A percentile compares a stretch with the other conserved stretches of the same genome.
These are phyloP conservation scores for Gallinago nigripennis DNA, from an alignment of 2,797 vertebrate species.

Conservation along the genomic window DNA sequence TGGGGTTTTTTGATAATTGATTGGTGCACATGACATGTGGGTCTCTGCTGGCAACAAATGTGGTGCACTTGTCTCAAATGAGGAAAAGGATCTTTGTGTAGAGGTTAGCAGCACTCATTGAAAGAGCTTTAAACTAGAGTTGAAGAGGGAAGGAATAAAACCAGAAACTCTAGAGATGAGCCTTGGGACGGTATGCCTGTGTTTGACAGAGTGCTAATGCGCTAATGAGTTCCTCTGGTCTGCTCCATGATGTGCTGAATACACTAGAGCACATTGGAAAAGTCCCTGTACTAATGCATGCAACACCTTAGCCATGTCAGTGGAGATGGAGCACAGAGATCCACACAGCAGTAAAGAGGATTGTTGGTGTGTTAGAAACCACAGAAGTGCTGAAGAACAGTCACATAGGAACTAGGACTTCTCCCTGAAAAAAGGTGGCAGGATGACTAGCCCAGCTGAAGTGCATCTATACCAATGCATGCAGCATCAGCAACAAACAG, in stretches of 20 bases:
- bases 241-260: neutral
- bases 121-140: neutral
- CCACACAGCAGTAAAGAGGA: neutral
- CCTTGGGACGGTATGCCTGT: fast-evolving
- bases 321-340: neutral
- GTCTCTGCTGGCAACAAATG: neutral
- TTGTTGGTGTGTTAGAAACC: neutral
- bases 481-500: neutral
- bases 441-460: neutral
- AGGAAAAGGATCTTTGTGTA: neutral
- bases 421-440: neutral
- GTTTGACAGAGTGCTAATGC: neutral
- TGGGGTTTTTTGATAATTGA: neutral
- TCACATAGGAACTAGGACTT: neutral
- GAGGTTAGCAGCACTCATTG: neutral
- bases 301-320: neutral
- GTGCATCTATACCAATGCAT: neutral
- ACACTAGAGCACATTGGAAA: neutral
- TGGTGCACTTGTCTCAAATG: neutral
- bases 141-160: neutral
- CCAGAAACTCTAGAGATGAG: neutral
- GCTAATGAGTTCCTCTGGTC: neutral
- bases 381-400: neutral
- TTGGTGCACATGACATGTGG: neutral
- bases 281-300: neutral